Evolutionary conservation across 2,113 vertebrate species (phyloP).

Genomic region (Ictalurus punctatus): DNA sequence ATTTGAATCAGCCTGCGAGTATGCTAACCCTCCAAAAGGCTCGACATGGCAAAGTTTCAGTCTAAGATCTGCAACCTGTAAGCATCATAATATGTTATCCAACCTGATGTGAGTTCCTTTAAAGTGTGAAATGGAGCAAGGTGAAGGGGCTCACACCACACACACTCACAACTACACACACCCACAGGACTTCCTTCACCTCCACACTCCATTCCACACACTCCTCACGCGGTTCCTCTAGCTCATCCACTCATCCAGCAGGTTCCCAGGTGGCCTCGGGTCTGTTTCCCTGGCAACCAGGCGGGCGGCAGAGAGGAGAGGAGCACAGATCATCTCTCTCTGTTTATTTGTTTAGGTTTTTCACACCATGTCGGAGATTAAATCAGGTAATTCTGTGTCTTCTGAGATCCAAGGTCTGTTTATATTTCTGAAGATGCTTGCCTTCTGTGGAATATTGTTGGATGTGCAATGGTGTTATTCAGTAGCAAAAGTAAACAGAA

Average conservation of each 20-base stretch:
- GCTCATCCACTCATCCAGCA: conserved; percentile 32
- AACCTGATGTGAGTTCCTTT: conserved; percentile 1
- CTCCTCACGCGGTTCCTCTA: conserved; percentile 31
- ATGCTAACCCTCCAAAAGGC: conserved; percentile 7
- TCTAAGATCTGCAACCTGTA: not conserved
- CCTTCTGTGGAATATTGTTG: conserved; percentile 8
- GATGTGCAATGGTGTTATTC: conserved; percentile 5
- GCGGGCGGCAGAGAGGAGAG: conserved; percentile 50
- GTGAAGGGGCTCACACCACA: conserved; percentile 14
- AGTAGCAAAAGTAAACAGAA: conserved; percentile 27
- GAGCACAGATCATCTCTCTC: conserved; percentile 31
- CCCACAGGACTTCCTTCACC: conserved; percentile 48
- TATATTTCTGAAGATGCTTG: conserved; percentile 26
- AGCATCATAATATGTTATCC: conserved; percentile 21
- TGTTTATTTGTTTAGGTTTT: conserved; percentile 47
- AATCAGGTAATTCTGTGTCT: conserved; percentile 37
- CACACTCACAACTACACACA: conserved; percentile 42
- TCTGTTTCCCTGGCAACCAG: conserved; percentile 76
- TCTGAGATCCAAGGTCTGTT: conserved; percentile 37
- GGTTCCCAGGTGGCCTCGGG: conserved; percentile 63
- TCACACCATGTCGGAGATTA: conserved; percentile 35
- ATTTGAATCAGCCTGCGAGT: not conserved
- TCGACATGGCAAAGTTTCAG: not conserved
- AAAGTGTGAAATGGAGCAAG: conserved; percentile 39
- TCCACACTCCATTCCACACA: conserved; percentile 30